phyloP scores from a whole-genome alignment of 30 jellyfish, hydroid and myxozoan species.

The Sanderia malayensis region DNA sequence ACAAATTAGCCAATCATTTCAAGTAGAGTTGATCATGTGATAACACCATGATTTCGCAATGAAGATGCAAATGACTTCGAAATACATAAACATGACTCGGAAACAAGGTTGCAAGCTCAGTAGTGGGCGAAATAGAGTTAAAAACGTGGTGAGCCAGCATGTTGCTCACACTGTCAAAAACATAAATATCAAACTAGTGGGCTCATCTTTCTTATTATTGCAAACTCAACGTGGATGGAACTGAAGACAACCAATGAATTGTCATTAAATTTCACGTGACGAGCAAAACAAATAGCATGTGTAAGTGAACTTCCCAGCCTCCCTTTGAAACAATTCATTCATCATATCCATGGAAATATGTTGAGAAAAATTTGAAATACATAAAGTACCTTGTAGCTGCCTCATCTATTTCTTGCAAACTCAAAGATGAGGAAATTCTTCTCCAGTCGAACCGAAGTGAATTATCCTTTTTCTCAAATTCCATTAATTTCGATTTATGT shows the following conservation, averaged over 20 bases:
- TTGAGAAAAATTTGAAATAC: too few species aligned
- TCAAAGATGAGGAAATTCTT: constrained; percentile 62
- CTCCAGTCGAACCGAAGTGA: constrained; percentile 70
- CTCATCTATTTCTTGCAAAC: constrained; percentile 74
- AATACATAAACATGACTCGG: too few species aligned
- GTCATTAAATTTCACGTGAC: not conserved
- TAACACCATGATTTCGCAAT: too few species aligned
- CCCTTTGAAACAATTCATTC: not conserved
- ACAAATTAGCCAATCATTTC: too few species aligned
- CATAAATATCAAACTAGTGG: too few species aligned
- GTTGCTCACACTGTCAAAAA: too few species aligned
- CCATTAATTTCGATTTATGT: constrained; percentile 53
- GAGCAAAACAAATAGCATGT: not conserved
- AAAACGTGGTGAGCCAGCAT: too few species aligned
- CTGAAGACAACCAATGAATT: not conserved
- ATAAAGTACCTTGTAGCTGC: constrained; percentile 27
- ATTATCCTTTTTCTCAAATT: constrained; percentile 20
- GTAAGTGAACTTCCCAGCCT: not conserved
- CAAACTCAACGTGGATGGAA: not conserved
- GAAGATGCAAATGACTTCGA: too few species aligned
- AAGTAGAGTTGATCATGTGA: too few species aligned
- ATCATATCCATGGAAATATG: too few species aligned
- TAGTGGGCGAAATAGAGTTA: too few species aligned
- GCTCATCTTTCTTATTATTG: not conserved
- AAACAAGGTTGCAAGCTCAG: too few species aligned